Evolutionary conservation across 2,888 invertebrate species (phyloP), one percentile per base, ranked within the genome.

Genomic region (Eremobia ochroleuca): DNA sequence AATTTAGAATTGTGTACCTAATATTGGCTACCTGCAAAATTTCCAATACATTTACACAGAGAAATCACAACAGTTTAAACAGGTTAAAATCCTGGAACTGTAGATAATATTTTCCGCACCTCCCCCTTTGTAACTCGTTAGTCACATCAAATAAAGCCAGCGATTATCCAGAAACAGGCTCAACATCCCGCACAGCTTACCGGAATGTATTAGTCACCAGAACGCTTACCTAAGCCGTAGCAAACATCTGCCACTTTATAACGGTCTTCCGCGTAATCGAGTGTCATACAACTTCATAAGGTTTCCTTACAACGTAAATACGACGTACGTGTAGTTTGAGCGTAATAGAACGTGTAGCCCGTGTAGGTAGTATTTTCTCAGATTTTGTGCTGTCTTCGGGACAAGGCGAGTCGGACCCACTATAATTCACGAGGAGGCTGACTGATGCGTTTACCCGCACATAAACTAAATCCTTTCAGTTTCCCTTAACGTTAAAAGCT

Each of bases 391-490:
- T 70, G 68, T 76, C 70, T 75, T 73, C 72, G 72, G 62, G 71
- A 77, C 81, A 70, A 69, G 78, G 62, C 55, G 73, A 80, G 65
- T 77, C 78, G 76, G 82, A 75, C 84, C 75, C 83, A 83, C 90
- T 87, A 92, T 93, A 92, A 93, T 90, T 93, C 92, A 93, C 91
- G 88, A 88, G 88, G 85, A 86, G 85, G 85, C 89, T 91, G 92
- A 93, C 91, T 92, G 91, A 93, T 93, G 91, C 89, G 91, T 88
- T 89, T 88, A 89, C 86, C 91, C 92, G 87, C 89, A 90, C 90
- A 92, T 90, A 92, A 92, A 92, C 90, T 90, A 92, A 92, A 91
- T 91, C 90, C 87, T 88, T 87, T 88, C 90, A 90, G 89, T 92
- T 92, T 90, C 90, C 89, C 89, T 90, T 86, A 85, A 88, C 87